Evolutionary conservation across 2,888 invertebrate genomes (phyloP).

Genomic region (Tipula vernalis): DNA sequence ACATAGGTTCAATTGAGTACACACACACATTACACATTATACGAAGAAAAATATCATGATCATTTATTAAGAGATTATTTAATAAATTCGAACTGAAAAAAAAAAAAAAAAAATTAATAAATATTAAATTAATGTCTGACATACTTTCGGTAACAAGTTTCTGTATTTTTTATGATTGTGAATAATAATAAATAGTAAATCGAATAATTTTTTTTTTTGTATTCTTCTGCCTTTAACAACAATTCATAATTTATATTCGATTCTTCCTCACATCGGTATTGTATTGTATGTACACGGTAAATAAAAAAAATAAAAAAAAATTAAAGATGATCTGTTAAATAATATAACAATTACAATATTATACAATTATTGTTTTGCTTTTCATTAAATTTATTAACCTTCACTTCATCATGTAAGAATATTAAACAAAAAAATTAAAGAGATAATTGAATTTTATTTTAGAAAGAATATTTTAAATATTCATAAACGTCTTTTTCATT

Average conservation of each 20-base stretch:
- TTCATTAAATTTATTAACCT: neutral
- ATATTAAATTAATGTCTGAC: neutral
- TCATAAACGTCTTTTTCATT: no score
- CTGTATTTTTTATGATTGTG: neutral
- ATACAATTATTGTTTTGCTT: neutral
- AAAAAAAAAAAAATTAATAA: neutral
- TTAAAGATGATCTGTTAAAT: neutral
- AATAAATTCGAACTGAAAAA: neutral
- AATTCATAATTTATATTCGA: neutral
- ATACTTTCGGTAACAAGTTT: conserved; percentile 4
- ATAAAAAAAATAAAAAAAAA: neutral
- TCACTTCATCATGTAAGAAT: neutral
- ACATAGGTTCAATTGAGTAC: neutral
- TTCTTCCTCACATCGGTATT: neutral
- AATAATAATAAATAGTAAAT: neutral
- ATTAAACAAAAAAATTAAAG: neutral
- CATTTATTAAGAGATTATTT: neutral
- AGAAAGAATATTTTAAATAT: neutral
- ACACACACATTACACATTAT: neutral
- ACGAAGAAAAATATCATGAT: neutral
- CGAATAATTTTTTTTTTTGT: neutral
- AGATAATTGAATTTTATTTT: neutral
- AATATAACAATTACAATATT: neutral
- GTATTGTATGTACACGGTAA: neutral
- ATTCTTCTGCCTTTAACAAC: neutral